These are phyloP conservation scores for Apis cerana DNA, from an alignment of 1,140 invertebrate species.

Conservation along the genomic window DNA sequence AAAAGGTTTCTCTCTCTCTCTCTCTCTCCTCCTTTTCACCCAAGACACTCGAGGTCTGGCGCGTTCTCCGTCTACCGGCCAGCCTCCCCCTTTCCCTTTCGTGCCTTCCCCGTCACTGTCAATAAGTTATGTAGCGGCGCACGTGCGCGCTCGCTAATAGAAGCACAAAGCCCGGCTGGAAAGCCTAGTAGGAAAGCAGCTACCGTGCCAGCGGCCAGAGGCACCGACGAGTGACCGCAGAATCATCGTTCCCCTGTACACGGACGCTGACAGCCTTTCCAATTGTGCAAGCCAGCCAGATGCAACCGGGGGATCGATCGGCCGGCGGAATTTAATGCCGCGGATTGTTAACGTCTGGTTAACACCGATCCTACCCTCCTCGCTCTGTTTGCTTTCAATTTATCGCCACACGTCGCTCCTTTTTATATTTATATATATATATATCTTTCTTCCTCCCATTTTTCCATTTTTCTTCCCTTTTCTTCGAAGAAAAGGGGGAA, in stretches of 20 bases:
- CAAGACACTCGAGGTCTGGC: background rate
- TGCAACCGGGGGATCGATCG: constrained; percentile 54
- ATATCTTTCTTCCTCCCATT: background rate
- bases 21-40: background rate
- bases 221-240: constrained; percentile 52
- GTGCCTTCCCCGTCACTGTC: constrained; percentile 51
- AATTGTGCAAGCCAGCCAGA: constrained; percentile 61
- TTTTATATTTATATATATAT: no score
- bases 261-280: constrained; percentile 55
- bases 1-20: constrained; percentile 9
- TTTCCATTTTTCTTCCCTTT: background rate
- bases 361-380: background rate
- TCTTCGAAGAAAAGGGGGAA: no score
- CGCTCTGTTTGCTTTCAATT: background rate
- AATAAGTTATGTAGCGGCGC: constrained; percentile 59
- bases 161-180: constrained; percentile 49
- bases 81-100: constrained; percentile 43
- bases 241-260: constrained; percentile 56
- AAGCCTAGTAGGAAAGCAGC: constrained; percentile 56
- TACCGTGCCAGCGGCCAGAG: constrained; percentile 50
- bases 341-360: constrained; percentile 49
- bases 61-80: background rate
- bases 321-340: constrained; percentile 37
- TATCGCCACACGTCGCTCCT: background rate
- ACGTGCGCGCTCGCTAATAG: constrained; percentile 59